These are phyloP conservation scores for Antechinus stuartii DNA, from an alignment of 2,113 vertebrate genomes.

Conservation along the genomic window DNA sequence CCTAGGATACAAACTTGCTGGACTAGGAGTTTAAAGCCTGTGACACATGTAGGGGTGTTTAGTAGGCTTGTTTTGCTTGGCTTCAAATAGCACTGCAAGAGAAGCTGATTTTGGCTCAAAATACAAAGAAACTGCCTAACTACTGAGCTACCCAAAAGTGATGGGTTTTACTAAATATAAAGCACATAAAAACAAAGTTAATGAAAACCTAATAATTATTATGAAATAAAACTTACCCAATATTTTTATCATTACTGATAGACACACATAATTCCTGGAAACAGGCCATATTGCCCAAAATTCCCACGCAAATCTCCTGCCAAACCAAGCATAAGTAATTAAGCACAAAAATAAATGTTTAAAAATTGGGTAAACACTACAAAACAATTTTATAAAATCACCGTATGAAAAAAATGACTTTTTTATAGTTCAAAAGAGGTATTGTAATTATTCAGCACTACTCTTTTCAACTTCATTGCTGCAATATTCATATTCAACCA, in stretches of 20 bases:
- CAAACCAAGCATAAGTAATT: slow-evolving; percentile 68
- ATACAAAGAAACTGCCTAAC: neutral
- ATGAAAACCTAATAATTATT: slow-evolving; percentile 20
- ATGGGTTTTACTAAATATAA: slow-evolving; percentile 13
- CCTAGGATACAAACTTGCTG: neutral
- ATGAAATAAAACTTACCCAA: slow-evolving; percentile 87
- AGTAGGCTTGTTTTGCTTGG: neutral
- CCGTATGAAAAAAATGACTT: neutral
- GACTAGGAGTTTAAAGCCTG: neutral
- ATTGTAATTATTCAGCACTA: neutral
- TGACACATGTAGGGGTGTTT: neutral
- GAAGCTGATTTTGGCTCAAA: no score
- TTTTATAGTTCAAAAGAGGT: neutral
- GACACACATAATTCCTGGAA: slow-evolving; percentile 92
- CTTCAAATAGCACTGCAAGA: neutral
- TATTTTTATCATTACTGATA: slow-evolving; percentile 92
- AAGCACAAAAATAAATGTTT: neutral
- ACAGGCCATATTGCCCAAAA: slow-evolving; percentile 98
- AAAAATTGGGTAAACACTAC: neutral
- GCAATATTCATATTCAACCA: no score
- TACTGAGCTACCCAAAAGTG: neutral
- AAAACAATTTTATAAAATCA: neutral
- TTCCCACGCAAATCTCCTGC: slow-evolving; percentile 98
- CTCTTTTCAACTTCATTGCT: neutral
- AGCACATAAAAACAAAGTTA: neutral